Conservation (phyloP, 2,797 vertebrate genomes). For the Gymnothorax reevesii region DNA sequence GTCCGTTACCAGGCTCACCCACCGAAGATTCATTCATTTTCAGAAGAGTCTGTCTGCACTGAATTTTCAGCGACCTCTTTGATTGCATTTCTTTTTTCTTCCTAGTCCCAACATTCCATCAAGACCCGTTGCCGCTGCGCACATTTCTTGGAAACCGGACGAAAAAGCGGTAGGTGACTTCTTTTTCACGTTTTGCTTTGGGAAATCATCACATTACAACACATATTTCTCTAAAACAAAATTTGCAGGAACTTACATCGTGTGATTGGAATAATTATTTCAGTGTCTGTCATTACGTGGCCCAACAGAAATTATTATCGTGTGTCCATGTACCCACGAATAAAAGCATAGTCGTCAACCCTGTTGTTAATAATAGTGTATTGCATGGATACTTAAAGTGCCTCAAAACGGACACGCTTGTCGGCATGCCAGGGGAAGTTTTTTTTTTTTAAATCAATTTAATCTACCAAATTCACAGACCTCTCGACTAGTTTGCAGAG, state of each 20-base stretch:
- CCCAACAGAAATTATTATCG: background rate
- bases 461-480: background rate
- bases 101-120: constrained; percentile 68
- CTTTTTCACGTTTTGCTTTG: constrained; percentile 27
- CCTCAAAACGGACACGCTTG: background rate
- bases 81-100: constrained; percentile 50
- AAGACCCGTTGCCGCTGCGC: constrained; percentile 58
- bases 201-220: background rate
- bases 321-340: background rate
- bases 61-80: constrained; percentile 61
- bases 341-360: background rate
- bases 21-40: constrained; percentile 49
- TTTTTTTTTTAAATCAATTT: background rate
- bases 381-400: background rate
- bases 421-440: background rate
- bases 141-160: constrained; percentile 65
- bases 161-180: constrained; percentile 72
- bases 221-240: background rate
- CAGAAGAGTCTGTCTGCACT: constrained; percentile 56
- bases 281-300: background rate
- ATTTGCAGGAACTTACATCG: background rate
- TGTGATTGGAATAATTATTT: background rate
- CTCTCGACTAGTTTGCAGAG: background rate
- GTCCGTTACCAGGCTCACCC: constrained; percentile 46
- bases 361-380: background rate